Evolutionary conservation across 2,113 vertebrate genomes (phyloP), one percentile per base, ranked within the genome.

Genomic region (Hippocampus abdominalis): DNA sequence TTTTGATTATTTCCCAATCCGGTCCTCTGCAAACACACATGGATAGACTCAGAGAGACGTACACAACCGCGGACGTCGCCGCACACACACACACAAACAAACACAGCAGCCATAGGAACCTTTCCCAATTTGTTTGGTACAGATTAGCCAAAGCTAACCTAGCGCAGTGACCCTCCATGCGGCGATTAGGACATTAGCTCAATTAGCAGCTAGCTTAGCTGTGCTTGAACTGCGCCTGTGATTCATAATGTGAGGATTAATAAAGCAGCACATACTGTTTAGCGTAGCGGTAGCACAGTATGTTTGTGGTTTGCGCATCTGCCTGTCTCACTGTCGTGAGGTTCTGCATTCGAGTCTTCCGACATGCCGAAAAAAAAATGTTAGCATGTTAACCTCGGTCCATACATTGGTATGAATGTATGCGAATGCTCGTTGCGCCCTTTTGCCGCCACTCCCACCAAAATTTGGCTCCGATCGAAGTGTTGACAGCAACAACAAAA

Each of bases 111-210:
- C 87, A 76, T 10, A 44, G 67, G 69, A 59, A 48, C 66, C 77
- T 77, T 80, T 75, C 66, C 69, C 82, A 76, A 83, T 85, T 79
- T 63, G 54, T 40, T 76, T 79, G 54, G 53, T 27, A 54, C 10
- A 63, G 82, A 84, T 88, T 84, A 86, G 69, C 69, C 29, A n/a
- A 57, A 57, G 54, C 11, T 25, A 68, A 70, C 12, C 3, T 39
- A 57, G 68, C 23, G 62, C 66, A 36, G 48, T 77, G 76, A 80
- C 72, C 77, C 75, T 78, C 72, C 72, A 29, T 32, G 16, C 3
- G 6, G n/a, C 73, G 75, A 87, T 87, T 87, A 85, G n/a, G 59
- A 68, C 51, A 72, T 79, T 81, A 77, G 73, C 70, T 68, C 54
- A 64, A 63, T 79, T 83, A 79, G 70, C 81, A 74, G 56, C 66